Evolutionary conservation across 2,113 vertebrate genomes (phyloP).

Genomic region (Maccullochella peelii): DNA sequence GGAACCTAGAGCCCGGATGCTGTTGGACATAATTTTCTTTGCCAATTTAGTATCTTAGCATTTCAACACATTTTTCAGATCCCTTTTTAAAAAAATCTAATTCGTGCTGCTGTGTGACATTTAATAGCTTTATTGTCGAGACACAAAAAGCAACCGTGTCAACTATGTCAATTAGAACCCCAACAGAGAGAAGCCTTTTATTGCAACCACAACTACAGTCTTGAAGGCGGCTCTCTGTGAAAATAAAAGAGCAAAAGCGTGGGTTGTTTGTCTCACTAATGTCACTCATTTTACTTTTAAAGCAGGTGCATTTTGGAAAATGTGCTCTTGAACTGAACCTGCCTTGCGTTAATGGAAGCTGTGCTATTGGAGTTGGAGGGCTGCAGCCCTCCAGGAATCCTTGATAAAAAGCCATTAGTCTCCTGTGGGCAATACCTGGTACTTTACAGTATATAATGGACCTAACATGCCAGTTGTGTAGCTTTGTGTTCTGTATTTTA

Average conservation of each 20-base stretch:
- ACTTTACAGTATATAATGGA: constrained; percentile 70
- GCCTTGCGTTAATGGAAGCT: constrained; percentile 71
- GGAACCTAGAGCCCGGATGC: constrained; percentile 10
- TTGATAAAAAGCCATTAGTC: constrained; percentile 79
- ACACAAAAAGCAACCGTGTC: constrained; percentile 26
- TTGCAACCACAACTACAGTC: constrained; percentile 25
- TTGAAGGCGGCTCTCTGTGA: constrained; percentile 55
- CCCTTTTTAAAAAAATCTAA: not conserved
- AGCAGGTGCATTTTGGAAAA: constrained; percentile 75
- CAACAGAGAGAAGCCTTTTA: constrained; percentile 37
- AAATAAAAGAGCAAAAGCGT: constrained; percentile 52
- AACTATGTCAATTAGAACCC: constrained; percentile 47
- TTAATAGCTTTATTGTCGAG: constrained; percentile 35
- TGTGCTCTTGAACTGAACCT: constrained; percentile 73
- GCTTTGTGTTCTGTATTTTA: constrained; percentile 58
- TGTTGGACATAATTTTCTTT: constrained; percentile 27
- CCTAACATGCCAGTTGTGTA: constrained; percentile 60
- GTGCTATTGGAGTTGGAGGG: constrained; percentile 57
- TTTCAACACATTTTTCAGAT: constrained; percentile 9
- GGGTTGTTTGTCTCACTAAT: constrained; percentile 73
- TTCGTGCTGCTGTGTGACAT: constrained; percentile 25
- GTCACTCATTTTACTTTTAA: constrained; percentile 80
- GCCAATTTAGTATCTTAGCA: not conserved
- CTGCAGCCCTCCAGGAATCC: constrained; percentile 71
- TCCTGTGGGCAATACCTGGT: constrained; percentile 72